Base-by-base conservation (phyloP, 2,888 invertebrate genomes). In the Dicyrtomina minuta region DNA sequence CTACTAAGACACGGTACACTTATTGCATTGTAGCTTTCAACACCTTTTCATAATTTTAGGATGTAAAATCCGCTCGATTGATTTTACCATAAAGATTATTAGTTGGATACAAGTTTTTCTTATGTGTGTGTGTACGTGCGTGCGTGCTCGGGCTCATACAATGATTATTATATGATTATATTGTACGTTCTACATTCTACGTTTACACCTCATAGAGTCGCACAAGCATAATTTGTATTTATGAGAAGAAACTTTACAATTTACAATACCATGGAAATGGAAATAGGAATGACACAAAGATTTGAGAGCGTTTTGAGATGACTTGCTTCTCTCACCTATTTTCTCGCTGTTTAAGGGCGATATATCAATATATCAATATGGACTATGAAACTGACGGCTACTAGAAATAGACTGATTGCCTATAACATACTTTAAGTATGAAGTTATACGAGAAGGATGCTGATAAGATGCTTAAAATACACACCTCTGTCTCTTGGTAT, bases 1-100 rank as follows among this genome's bases (percentile, higher is more conserved):
- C n/a, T n/a, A n/a, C n/a, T 33, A 33, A 33, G 33, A 33, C 33
- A 33, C 33, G 33, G 33, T 33, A 33, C 33, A 33, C 33, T 33
- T 33, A 3, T 33, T 33, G 33, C 33, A 5, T 33, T 33, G 33
- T 33, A 33, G 33, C 33, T 71, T 71, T 71, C 71, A 71, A 71
- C 71, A 71, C 71, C 71, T 71, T 68, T 71, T 71, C 68, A 64
- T 71, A 58, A 64, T 67, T 59, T 56, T 53, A 53, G 41, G 59
- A 20, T 55, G 39, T 72, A 68, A 72, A 72, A 70, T 69, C 56
- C 72, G 65, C 62, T 70, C 62, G 59, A 70, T 46, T 70, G 66
- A 66, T 51, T 66, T 55, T 26, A 15, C 39, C 56, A 51, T 60
- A 68, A 27, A 22, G 26, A 41, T 15, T 44, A 43, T 61, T 58